phyloP scores from a whole-genome alignment of 2,888 invertebrate species.

The Napeogenes inachia region DNA sequence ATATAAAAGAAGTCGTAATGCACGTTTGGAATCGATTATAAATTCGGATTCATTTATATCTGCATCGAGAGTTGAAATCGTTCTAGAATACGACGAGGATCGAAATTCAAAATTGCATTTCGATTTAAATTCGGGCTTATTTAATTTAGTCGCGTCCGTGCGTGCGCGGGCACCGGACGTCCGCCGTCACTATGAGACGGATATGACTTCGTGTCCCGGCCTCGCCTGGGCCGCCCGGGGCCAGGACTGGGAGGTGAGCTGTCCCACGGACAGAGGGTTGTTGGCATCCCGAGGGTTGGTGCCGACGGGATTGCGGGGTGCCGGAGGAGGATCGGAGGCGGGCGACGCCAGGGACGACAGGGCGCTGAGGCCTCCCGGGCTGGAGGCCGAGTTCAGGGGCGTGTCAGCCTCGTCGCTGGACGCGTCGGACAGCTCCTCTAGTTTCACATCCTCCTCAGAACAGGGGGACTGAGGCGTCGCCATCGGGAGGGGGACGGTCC shows the following conservation, averaged over 20 bases:
- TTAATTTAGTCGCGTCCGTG: constrained; percentile 29
- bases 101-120: constrained; percentile 15
- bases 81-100: constrained; percentile 32
- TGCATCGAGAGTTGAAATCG: constrained; percentile 36
- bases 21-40: neutral
- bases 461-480: constrained; percentile 89
- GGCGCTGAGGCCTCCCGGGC: constrained; percentile 71
- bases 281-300: constrained; percentile 95
- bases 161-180: constrained; percentile 31
- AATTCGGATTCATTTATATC: constrained; percentile 29
- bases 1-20: neutral
- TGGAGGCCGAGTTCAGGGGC: constrained; percentile 67
- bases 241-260: constrained; percentile 85
- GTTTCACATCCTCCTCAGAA: constrained; percentile 84
- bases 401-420: constrained; percentile 78
- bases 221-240: constrained; percentile 60
- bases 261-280: constrained; percentile 94
- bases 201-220: constrained; percentile 68
- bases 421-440: constrained; percentile 82
- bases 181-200: constrained; percentile 67
- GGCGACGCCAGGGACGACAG: constrained; percentile 84
- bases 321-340: constrained; percentile 81
- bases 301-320: constrained; percentile 87
- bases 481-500: constrained; percentile 84
- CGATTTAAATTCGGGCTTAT: constrained; percentile 20